Evolutionary conservation across 2,797 vertebrate genomes (phyloP).

Genomic region (Champsocephalus gunnari): DNA sequence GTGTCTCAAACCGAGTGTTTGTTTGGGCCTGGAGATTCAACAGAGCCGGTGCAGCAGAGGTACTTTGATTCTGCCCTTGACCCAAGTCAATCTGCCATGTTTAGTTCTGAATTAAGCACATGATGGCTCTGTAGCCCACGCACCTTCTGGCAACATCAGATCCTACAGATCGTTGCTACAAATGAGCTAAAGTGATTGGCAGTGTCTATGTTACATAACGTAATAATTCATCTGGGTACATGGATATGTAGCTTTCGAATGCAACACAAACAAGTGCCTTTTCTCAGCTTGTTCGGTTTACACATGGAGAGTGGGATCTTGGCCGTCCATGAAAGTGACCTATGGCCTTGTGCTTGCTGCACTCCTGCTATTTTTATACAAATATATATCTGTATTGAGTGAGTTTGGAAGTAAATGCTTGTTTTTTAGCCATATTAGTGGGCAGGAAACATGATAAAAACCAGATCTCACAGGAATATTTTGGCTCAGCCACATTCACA

Average conservation of each 20-base stretch:
- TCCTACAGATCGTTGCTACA: constrained; percentile 14
- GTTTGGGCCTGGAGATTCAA: constrained; percentile 35
- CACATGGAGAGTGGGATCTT: not conserved
- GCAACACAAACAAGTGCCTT: not conserved
- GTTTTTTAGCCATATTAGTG: constrained; percentile 8
- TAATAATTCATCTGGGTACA: constrained; percentile 12
- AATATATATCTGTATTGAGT: not conserved
- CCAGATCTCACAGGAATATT: not conserved
- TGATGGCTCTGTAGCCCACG: constrained; percentile 42
- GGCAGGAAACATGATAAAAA: not conserved
- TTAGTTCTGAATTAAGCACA: constrained; percentile 51
- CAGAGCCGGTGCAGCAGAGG: constrained; percentile 35
- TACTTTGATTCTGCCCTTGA: constrained; percentile 59
- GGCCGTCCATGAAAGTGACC: constrained; percentile 1
- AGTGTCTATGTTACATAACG: constrained; percentile 1
- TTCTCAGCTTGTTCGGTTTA: not conserved
- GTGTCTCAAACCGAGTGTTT: constrained; percentile 12
- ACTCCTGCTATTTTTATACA: not conserved
- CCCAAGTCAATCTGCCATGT: constrained; percentile 58
- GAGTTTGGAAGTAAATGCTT: constrained; percentile 18
- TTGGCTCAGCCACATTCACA: constrained; percentile 1
- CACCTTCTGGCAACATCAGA: constrained; percentile 47
- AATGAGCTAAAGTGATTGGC: constrained; percentile 26
- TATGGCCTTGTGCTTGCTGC: not conserved
- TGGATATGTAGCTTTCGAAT: constrained; percentile 6